Conservation (phyloP, 2,113 vertebrate species). For the Turnix velox region DNA sequence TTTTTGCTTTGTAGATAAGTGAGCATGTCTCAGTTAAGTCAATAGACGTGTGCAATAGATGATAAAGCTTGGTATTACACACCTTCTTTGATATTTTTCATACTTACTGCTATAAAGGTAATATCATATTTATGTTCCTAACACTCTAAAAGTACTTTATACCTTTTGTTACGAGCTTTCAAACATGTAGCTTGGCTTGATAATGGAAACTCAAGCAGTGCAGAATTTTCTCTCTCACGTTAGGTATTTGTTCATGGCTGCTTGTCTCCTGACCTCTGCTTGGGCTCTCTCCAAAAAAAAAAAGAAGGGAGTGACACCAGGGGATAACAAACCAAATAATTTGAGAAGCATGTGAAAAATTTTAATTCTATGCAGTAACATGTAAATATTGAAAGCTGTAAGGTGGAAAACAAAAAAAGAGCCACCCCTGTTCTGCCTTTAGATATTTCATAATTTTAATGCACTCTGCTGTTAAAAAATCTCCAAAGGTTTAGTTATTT, state of each 20-base stretch:
- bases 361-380: not conserved
- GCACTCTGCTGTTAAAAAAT: not conserved
- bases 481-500: not conserved
- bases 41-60: slow-evolving; percentile 3
- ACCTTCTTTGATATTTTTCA: slow-evolving; percentile 44
- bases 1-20: slow-evolving; percentile 65
- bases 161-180: not conserved
- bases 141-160: not conserved
- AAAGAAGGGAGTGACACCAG: not conserved
- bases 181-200: not conserved
- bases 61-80: slow-evolving; percentile 45
- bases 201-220: not conserved
- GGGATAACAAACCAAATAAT: not conserved
- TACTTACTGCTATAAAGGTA: slow-evolving; percentile 35
- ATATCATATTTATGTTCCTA: not conserved
- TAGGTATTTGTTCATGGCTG: slow-evolving; percentile 5
- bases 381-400: not conserved
- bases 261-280: slow-evolving; percentile 47
- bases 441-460: not conserved
- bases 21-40: slow-evolving; percentile 37
- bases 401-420: not conserved
- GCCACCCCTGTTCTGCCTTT: not conserved
- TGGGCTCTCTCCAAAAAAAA: not conserved
- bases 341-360: not conserved
- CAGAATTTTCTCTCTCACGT: not conserved